Conservation (phyloP, 2,113 vertebrate species). For the Zingel zingel region DNA sequence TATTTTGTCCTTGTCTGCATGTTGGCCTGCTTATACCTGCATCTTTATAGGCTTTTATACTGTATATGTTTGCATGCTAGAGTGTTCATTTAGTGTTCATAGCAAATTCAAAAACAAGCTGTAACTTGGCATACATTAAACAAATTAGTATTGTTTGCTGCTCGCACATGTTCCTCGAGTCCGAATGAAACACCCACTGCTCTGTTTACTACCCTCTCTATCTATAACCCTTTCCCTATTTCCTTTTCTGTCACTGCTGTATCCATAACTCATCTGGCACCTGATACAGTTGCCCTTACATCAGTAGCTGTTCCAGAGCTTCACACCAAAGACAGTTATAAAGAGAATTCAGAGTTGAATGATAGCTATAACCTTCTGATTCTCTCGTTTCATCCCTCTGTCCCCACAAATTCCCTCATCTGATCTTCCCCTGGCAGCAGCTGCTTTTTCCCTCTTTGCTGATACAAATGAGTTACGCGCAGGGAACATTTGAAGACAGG, state of each 20-base stretch:
- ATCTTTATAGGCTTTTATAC: neutral
- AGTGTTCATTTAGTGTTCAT: slow-evolving; percentile 22
- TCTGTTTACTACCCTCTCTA: slow-evolving; percentile 21
- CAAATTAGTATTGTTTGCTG: slow-evolving; percentile 2
- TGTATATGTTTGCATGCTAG: neutral
- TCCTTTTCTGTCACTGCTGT: slow-evolving; percentile 41
- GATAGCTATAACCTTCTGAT: slow-evolving; percentile 25
- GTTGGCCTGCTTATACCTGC: slow-evolving; percentile 1
- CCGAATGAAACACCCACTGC: slow-evolving; percentile 1
- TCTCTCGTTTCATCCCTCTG: slow-evolving; percentile 27
- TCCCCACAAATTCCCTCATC: slow-evolving; percentile 12
- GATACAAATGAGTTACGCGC: neutral
- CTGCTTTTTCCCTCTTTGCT: neutral
- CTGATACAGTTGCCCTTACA: slow-evolving; percentile 41
- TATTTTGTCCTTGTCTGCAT: neutral
- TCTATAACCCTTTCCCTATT: slow-evolving; percentile 7
- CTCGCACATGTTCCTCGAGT: neutral
- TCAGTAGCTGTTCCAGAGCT: neutral
- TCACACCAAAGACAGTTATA: slow-evolving; percentile 10
- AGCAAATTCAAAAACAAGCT: slow-evolving; percentile 13
- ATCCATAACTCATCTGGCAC: slow-evolving; percentile 10
- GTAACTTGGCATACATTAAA: slow-evolving; percentile 19
- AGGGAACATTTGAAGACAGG: slow-evolving; percentile 45
- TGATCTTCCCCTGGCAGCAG: slow-evolving; percentile 39
- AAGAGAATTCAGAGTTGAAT: slow-evolving; percentile 36